A percentile compares a stretch with the other conserved stretches of the same genome.
Conservation (phyloP, 2,797 vertebrate species). For the Neostethus bicornis region DNA sequence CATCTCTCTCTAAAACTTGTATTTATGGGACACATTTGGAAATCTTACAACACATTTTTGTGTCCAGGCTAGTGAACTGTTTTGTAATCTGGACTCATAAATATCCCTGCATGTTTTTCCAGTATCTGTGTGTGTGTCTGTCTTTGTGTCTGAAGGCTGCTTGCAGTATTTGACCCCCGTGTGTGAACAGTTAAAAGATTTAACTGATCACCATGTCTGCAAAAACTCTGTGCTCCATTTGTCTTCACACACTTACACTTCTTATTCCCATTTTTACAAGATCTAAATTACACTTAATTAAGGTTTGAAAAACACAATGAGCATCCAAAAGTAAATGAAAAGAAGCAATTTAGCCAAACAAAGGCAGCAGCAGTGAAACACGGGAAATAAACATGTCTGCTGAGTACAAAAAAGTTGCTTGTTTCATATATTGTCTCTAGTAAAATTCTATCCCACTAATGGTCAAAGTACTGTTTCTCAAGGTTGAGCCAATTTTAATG, state of each 20-base stretch:
- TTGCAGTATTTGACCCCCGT: slow-evolving; percentile 67
- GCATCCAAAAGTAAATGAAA: not conserved
- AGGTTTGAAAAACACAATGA: not conserved
- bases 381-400: not conserved
- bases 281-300: not conserved
- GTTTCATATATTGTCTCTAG: not conserved
- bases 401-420: not conserved
- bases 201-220: slow-evolving; percentile 15
- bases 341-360: not conserved
- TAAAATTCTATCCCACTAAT: no score
- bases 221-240: slow-evolving; percentile 32
- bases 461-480: not conserved
- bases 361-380: not conserved
- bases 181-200: slow-evolving; percentile 57
- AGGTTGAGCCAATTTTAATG: no score
- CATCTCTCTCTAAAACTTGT: not conserved
- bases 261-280: not conserved
- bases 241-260: slow-evolving; percentile 27
- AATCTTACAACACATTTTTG: not conserved
- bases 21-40: not conserved
- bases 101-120: slow-evolving; percentile 15
- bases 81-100: not conserved
- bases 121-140: not conserved
- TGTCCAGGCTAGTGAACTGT: not conserved
- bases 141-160: slow-evolving; percentile 52